A percentile compares a stretch with the other conserved stretches of the same genome.
Conservation (phyloP, 2,888 invertebrate genomes). For the Saturnia japonica region DNA sequence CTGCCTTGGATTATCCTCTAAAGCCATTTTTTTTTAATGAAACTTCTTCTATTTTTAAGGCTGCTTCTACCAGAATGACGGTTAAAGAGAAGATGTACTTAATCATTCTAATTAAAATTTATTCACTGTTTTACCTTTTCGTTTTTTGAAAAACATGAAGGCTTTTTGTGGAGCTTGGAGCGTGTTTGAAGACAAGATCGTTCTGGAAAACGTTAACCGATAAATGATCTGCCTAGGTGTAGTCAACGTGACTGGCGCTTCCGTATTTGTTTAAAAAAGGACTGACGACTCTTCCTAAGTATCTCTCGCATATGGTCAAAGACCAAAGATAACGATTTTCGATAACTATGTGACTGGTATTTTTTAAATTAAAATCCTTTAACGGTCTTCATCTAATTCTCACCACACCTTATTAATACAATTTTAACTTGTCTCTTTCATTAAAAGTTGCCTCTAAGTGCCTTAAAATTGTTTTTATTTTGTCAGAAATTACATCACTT, state of each 20-base stretch:
- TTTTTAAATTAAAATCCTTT: not conserved
- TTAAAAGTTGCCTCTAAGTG: not conserved
- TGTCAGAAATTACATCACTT: not conserved
- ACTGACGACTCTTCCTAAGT: not conserved
- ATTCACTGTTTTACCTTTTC: not conserved
- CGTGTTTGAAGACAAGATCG: not conserved
- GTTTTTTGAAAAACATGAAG: not conserved
- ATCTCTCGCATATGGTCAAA: not conserved
- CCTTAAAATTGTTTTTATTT: not conserved
- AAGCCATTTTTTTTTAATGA: no score
- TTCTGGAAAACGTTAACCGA: not conserved
- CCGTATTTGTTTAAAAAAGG: not conserved
- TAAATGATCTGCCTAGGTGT: not conserved
- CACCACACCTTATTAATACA: not conserved
- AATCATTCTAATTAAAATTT: not conserved
- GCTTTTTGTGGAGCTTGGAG: not conserved
- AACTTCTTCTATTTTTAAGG: no score
- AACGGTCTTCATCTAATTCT: not conserved
- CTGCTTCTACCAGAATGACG: no score
- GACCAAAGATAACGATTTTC: not conserved
- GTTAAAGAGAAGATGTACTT: no score
- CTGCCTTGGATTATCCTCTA: no score
- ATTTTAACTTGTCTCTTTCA: not conserved
- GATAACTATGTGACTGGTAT: not conserved
- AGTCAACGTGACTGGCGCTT: not conserved